Evolutionary conservation across 2,113 vertebrate genomes (phyloP).

Genomic region (Dromiciops gliroides): DNA sequence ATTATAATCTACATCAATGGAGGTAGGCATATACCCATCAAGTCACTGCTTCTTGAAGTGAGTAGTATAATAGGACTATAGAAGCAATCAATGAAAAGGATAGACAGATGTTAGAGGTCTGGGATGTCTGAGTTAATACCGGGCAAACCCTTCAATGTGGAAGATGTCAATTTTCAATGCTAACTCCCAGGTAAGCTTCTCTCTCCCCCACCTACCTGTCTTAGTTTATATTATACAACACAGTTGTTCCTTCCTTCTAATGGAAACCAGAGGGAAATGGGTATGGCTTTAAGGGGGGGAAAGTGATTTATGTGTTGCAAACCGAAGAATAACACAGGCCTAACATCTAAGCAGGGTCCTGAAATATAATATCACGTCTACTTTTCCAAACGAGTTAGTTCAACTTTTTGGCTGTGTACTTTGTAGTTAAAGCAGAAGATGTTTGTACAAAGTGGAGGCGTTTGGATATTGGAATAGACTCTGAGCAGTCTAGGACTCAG

Average conservation of each 20-base stretch:
- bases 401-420: not conserved
- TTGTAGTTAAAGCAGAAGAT: not conserved
- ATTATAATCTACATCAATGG: not conserved
- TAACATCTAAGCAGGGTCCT: not conserved
- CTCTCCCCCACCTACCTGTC: not conserved
- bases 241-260: not conserved
- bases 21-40: not conserved
- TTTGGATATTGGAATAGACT: not conserved
- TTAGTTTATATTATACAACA: not conserved
- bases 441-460: not conserved
- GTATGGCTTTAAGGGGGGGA: not conserved
- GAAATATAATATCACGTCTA: not conserved
- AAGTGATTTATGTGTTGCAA: not conserved
- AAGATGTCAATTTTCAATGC: not conserved
- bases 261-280: not conserved
- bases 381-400: not conserved
- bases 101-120: not conserved
- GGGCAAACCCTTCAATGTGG: not conserved
- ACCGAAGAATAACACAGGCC: not conserved
- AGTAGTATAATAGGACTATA: not conserved
- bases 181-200: not conserved
- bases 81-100: not conserved
- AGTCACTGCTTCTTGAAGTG: not conserved
- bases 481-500: not conserved
- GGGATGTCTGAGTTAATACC: not conserved